Evolutionary conservation across 2,888 invertebrate species (phyloP).

Genomic region (Sinopyrophorus schimmeli): DNA sequence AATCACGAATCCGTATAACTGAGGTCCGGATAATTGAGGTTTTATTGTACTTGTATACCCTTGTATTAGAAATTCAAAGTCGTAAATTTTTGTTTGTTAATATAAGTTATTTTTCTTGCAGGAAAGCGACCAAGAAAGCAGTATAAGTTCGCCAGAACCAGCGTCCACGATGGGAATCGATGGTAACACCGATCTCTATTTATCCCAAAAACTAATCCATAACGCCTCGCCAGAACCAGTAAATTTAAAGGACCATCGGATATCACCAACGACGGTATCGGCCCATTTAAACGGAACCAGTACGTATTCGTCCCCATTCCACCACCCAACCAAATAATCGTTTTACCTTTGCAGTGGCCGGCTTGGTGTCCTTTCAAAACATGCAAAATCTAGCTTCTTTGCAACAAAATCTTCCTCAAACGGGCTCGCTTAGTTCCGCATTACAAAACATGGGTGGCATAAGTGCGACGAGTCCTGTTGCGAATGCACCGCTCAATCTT

Average conservation of each 20-base stretch:
- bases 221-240: conserved; percentile 34
- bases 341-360: no score
- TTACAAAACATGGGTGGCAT: conserved; percentile 62
- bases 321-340: no score
- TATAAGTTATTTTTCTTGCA: conserved; percentile 42
- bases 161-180: conserved; percentile 56
- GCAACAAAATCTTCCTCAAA: conserved; percentile 65
- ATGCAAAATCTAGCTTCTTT: conserved; percentile 80
- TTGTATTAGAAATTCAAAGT: background rate
- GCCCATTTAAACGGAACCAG: conserved; percentile 69
- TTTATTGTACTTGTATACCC: background rate
- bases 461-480: conserved; percentile 61
- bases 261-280: conserved; percentile 56
- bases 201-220: conserved; percentile 43
- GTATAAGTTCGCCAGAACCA: conserved; percentile 65
- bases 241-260: conserved; percentile 42
- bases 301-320: conserved; percentile 57
- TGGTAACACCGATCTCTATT: conserved; percentile 50
- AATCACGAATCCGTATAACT: no score
- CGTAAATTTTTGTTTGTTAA: background rate
- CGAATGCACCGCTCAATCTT: conserved; percentile 81
- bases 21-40: background rate
- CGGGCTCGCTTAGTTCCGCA: conserved; percentile 63
- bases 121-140: conserved; percentile 69
- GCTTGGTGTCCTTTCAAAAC: conserved; percentile 74